These are phyloP conservation scores for Athripsodes cinereus DNA, from an alignment of 2,888 invertebrate species.

Conservation along the genomic window DNA sequence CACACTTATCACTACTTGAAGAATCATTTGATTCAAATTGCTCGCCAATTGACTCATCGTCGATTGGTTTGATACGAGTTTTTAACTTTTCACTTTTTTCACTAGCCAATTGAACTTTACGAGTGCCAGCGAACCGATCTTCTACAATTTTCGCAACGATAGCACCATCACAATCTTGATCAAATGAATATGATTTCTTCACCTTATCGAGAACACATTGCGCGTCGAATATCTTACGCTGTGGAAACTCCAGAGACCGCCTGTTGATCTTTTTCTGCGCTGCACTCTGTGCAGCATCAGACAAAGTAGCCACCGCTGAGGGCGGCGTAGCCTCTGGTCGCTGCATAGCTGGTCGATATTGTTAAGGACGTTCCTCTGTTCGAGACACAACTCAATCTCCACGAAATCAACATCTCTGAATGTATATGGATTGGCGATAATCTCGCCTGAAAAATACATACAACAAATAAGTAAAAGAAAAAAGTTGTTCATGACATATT, in stretches of 20 bases:
- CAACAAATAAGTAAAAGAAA: not conserved
- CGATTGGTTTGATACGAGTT: conserved; percentile 4
- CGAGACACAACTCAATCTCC: not conserved
- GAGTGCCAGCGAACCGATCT: conserved; percentile 36
- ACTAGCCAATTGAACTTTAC: conserved; percentile 20
- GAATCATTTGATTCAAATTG: conserved; percentile 1
- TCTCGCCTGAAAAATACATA: conserved; percentile 15
- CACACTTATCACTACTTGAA: not conserved
- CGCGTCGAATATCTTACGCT: conserved; percentile 26
- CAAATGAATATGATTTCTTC: conserved; percentile 26
- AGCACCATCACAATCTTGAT: conserved; percentile 35
- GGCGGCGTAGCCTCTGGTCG: conserved; percentile 17
- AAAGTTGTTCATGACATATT: not conserved
- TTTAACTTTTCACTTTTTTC: conserved; percentile 7
- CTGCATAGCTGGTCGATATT: conserved; percentile 11
- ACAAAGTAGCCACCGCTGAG: conserved; percentile 19
- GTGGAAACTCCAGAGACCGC: conserved; percentile 46
- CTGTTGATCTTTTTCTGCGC: conserved; percentile 41
- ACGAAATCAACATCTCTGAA: conserved; percentile 12
- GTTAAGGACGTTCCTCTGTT: not conserved
- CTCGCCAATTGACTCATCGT: conserved; percentile 8
- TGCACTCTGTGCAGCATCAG: conserved; percentile 25
- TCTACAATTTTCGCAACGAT: conserved; percentile 30
- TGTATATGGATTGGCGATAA: conserved; percentile 9
- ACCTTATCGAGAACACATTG: conserved; percentile 21